These are phyloP conservation scores for Philopedon plagiatum DNA, from an alignment of 2,888 invertebrate species.

Conservation along the genomic window DNA sequence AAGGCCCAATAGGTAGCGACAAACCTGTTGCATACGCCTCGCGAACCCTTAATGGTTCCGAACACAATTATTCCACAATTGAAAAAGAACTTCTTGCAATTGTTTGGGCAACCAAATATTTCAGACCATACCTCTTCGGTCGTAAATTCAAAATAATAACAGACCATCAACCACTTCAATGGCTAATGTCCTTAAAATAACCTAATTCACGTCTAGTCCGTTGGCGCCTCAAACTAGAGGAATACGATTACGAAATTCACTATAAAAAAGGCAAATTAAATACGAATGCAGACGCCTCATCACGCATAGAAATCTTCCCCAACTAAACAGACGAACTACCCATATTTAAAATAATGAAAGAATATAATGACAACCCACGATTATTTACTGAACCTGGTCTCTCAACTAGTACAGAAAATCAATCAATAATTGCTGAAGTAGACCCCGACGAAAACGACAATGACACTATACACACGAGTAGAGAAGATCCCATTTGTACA, in stretches of 20 bases:
- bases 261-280: conserved; percentile 46
- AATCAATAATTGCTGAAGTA: too few species aligned
- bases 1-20: conserved; percentile 43
- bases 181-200: conserved; percentile 51
- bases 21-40: conserved; percentile 38
- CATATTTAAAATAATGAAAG: neutral
- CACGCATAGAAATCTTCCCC: neutral
- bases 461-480: conserved; percentile 27
- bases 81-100: conserved; percentile 12
- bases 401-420: too few species aligned
- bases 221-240: conserved; percentile 43
- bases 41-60: conserved; percentile 34
- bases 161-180: conserved; percentile 54
- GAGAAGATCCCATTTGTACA: conserved; percentile 23
- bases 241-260: conserved; percentile 38
- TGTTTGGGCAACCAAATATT: conserved; percentile 44
- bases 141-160: conserved; percentile 9
- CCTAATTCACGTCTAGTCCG: conserved; percentile 45
- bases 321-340: neutral
- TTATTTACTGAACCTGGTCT: too few species aligned
- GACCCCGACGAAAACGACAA: neutral
- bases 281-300: conserved; percentile 42
- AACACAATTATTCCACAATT: conserved; percentile 25
- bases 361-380: neutral
- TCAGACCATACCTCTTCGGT: conserved; percentile 39